phyloP scores from a whole-genome alignment of 2,797 vertebrate species.

The Pangasius mekongensis region DNA sequence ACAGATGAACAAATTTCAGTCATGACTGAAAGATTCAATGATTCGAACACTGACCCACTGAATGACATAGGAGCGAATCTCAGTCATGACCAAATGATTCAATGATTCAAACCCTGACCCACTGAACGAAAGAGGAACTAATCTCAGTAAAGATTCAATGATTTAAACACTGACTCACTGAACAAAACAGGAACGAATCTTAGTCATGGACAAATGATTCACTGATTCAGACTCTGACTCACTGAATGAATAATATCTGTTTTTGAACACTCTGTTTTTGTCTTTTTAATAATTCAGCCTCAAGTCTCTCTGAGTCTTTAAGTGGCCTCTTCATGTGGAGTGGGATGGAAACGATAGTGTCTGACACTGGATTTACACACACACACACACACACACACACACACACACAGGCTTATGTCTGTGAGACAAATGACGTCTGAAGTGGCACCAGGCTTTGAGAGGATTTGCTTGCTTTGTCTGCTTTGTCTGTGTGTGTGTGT shows the following conservation, averaged over 20 bases:
- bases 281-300: constrained; percentile 16
- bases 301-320: constrained; percentile 4
- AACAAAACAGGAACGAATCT: background rate
- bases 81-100: background rate
- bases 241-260: background rate
- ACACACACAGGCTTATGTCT: background rate
- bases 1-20: background rate
- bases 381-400: background rate
- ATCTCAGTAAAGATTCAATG: background rate
- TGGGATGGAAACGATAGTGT: constrained; percentile 14
- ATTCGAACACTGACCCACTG: background rate
- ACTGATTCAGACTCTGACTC: background rate
- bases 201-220: background rate
- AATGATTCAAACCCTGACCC: background rate
- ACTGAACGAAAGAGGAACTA: background rate
- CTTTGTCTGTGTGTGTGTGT: background rate
- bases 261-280: background rate
- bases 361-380: background rate
- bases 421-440: constrained; percentile 3
- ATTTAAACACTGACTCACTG: background rate
- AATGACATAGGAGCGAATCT: background rate
- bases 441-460: background rate
- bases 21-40: background rate
- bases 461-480: background rate
- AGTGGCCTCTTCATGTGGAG: constrained; percentile 36